Base-by-base conservation (phyloP, 2,113 vertebrate species). In the Pseudonaja textilis region DNA sequence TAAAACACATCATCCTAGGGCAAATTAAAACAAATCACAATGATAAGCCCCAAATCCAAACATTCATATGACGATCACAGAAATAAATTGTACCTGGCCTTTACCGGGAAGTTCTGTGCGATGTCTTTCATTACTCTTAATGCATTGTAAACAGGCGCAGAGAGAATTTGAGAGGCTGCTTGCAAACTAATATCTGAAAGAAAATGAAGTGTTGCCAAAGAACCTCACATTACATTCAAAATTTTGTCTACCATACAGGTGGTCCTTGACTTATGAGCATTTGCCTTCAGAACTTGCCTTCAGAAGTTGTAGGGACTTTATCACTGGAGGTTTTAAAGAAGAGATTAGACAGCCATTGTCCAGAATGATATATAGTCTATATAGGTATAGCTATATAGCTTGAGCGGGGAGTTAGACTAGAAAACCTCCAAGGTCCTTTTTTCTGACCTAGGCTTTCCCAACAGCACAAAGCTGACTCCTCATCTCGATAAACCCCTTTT, bases 41-140 rank as follows among this genome's bases (percentile, higher is more conserved):
- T 25, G 64, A 34, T 25, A 88, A 89, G 52, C 5, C 47, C 61
- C 56, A 95, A 74, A 94, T 89, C 85, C n/a, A 95, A 92, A 94
- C 3, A 7, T 45, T 45, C 57, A 52, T 20, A 34, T 69, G 0
- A 91, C 6, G 87, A 91, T 89, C 88, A 88, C 56, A 91, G 94
- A 94, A 95, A 64, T 3, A 95, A 94, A 25, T 92, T 95, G 93
- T 98, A 99, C 99, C 99, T 99, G 96, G 99, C 99, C 98, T 98
- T 99, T 93, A 98, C 96, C 57, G 99, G 99, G 94, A 99, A 99
- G 96, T 99, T 99, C 96, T 99, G 99, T 95, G 99, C 98, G 86
- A 99, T 97, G 90, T 99, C 99, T 96, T 97, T 98, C 98, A 99
- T 98, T 93, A 99, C 94, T 95, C 99, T 99, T 95, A 99, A 97